Percentiles rank a stretch among this genome's conserved stretches.
Evolutionary conservation across 2,113 vertebrate genomes (phyloP).

Genomic region (Spea bombifrons): DNA sequence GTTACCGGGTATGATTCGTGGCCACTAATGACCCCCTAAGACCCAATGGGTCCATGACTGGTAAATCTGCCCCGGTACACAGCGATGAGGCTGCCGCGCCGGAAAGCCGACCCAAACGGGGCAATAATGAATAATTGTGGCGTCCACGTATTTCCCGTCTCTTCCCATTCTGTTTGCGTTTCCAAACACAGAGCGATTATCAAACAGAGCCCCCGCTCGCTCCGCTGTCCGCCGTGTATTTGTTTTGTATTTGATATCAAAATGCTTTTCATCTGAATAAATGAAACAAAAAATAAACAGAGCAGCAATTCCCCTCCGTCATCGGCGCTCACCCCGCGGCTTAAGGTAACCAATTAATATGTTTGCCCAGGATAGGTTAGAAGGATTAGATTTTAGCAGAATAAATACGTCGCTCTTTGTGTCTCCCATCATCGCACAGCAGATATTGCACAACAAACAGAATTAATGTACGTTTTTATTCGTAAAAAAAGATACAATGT

Average conservation of each 20-base stretch:
- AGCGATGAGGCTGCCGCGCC: too few relatives aligned
- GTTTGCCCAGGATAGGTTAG: slow-evolving; percentile 32
- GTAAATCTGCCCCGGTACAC: too few relatives aligned
- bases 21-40: too few relatives aligned
- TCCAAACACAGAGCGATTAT: slow-evolving; percentile 32
- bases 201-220: slow-evolving; percentile 32
- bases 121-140: too few relatives aligned
- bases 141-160: not conserved
- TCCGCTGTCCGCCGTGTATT: slow-evolving; percentile 36
- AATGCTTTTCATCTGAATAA: slow-evolving; percentile 36
- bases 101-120: too few relatives aligned
- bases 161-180: slow-evolving; percentile 31
- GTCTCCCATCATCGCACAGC: slow-evolving; percentile 20
- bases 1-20: too few relatives aligned
- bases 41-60: too few relatives aligned
- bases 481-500: slow-evolving; percentile 13
- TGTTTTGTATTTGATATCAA: slow-evolving; percentile 43
- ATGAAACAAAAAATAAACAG: slow-evolving; percentile 23
- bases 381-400: slow-evolving; percentile 31
- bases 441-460: slow-evolving; percentile 40
- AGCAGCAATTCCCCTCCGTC: slow-evolving; percentile 13
- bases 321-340: slow-evolving; percentile 12
- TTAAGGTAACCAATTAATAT: slow-evolving; percentile 41
- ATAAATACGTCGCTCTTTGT: slow-evolving; percentile 39
- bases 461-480: slow-evolving; percentile 25